Percentiles rank a stretch among this genome's conserved stretches.
Conservation (phyloP, 2,797 vertebrate genomes). For the Argyrosomus regius region DNA sequence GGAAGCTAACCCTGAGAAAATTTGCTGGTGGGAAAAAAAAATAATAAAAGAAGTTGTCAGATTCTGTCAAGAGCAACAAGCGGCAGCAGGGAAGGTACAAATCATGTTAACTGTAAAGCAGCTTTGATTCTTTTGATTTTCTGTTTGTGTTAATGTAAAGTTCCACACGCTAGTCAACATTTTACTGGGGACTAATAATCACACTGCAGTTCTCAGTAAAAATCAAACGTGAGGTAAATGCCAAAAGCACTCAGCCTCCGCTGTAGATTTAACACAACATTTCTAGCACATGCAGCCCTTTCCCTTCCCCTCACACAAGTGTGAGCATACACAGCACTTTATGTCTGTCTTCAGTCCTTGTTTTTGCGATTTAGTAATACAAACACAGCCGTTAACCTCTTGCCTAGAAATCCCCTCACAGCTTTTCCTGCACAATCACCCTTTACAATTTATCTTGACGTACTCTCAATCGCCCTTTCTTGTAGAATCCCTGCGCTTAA, state of each 20-base stretch:
- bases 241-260: not conserved
- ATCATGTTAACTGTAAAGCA: conserved; percentile 36
- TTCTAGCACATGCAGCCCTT: conserved; percentile 8
- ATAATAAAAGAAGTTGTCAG: conserved; percentile 21
- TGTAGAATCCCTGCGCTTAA: conserved; percentile 72
- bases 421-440: conserved; percentile 61
- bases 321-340: not conserved
- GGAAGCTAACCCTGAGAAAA: conserved; percentile 17
- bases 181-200: conserved; percentile 18
- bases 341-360: not conserved
- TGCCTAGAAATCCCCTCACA: conserved; percentile 56
- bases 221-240: conserved; percentile 27
- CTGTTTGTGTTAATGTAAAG: conserved; percentile 13
- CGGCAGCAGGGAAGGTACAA: conserved; percentile 3
- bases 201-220: not conserved
- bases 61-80: conserved; percentile 35
- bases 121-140: conserved; percentile 41
- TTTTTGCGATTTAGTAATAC: conserved; percentile 40
- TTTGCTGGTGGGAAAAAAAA: conserved; percentile 7
- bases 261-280: conserved; percentile 18
- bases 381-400: conserved; percentile 44
- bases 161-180: not conserved
- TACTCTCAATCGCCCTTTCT: conserved; percentile 64
- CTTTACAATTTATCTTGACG: conserved; percentile 59
- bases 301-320: not conserved